Conservation (phyloP, 2,113 vertebrate genomes). For the Ameiurus melas region DNA sequence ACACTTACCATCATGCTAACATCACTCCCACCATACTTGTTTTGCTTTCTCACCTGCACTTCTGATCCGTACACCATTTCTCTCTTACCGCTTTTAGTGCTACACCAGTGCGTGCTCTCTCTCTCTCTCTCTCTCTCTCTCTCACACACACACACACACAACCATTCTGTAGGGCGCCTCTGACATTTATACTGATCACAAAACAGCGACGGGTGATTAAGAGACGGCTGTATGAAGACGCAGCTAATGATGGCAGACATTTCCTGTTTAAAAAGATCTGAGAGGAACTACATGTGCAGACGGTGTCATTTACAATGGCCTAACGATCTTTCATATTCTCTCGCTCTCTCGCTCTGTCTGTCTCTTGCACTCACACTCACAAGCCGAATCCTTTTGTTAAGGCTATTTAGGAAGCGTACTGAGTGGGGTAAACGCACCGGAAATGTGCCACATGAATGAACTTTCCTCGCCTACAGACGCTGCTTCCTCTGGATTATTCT, state of each 20-base stretch:
- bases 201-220: conserved; percentile 15
- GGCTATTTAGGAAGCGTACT: neutral
- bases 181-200: conserved; percentile 10
- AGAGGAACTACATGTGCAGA: conserved; percentile 13
- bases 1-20: neutral
- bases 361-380: conserved; percentile 15
- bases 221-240: neutral
- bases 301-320: conserved; percentile 43
- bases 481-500: neutral
- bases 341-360: neutral
- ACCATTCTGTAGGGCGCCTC: neutral
- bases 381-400: neutral
- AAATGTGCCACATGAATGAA: no score
- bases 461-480: neutral
- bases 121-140: neutral
- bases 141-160: neutral
- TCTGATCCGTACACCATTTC: neutral
- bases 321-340: conserved; percentile 32
- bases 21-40: neutral
- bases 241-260: conserved; percentile 23
- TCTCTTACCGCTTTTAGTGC: neutral
- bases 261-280: conserved; percentile 24
- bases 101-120: neutral
- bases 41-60: neutral
- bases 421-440: no score